phyloP scores from a whole-genome alignment of 2,113 vertebrate species.

The Gallinago paraguaiae region DNA sequence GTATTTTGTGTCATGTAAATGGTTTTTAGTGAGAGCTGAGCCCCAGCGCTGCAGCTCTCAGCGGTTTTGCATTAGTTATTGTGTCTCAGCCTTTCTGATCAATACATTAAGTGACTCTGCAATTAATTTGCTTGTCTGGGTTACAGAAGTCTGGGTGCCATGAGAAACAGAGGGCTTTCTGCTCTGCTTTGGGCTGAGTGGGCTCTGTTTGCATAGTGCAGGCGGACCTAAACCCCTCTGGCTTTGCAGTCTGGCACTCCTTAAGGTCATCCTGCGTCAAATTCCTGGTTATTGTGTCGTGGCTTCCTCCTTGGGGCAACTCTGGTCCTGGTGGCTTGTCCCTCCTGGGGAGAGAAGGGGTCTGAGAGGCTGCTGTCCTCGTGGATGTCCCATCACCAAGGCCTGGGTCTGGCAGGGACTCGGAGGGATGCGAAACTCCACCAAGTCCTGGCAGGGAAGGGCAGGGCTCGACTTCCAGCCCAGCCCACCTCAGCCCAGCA shows the following conservation, averaged over 20 bases:
- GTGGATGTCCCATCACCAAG: not conserved
- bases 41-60: not conserved
- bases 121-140: not conserved
- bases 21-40: rapidly evolving
- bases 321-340: not conserved
- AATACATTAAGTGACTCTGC: not conserved
- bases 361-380: not conserved
- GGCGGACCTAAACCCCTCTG: not conserved
- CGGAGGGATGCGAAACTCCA: rapidly evolving
- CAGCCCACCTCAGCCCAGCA: not conserved
- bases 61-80: not conserved
- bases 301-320: rapidly evolving
- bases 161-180: not conserved
- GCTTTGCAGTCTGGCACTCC: rapidly evolving
- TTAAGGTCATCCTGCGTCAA: not conserved
- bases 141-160: not conserved
- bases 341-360: not conserved
- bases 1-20: not conserved
- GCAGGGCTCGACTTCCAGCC: not conserved
- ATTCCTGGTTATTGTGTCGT: rapidly evolving
- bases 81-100: not conserved
- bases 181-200: not conserved
- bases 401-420: not conserved
- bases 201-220: rapidly evolving
- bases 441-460: not conserved